Conservation (phyloP, 1,140 invertebrate species). For the Heliconius himera region DNA sequence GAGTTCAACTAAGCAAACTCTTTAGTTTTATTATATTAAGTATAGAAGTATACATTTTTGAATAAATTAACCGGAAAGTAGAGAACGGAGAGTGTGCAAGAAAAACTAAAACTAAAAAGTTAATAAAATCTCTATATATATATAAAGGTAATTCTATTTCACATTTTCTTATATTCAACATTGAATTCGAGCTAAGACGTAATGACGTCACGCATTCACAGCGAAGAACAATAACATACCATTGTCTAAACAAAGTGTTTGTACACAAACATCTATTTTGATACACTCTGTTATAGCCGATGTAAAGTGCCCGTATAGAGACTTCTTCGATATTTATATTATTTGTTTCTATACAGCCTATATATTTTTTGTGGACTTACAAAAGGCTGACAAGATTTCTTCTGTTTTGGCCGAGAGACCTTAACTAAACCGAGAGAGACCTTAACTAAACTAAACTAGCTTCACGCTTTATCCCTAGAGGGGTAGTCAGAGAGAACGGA, state of each 20-base stretch:
- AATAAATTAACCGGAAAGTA: too few species aligned
- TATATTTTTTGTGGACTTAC: neutral
- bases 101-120: too few species aligned
- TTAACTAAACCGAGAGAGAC: too few species aligned
- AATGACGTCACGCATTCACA: constrained; percentile 1
- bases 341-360: constrained; percentile 17
- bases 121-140: too few species aligned
- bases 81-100: too few species aligned
- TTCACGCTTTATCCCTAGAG: too few species aligned
- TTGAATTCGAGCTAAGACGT: neutral
- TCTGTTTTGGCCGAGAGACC: too few species aligned
- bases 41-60: too few species aligned
- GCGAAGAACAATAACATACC: neutral
- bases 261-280: constrained; percentile 19
- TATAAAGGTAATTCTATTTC: neutral
- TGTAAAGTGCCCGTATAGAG: neutral
- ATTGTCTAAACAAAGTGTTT: constrained; percentile 40
- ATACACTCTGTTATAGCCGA: neutral
- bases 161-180: neutral
- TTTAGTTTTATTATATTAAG: too few species aligned
- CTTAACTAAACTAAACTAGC: too few species aligned
- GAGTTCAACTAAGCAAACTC: too few species aligned
- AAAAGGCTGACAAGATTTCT: neutral
- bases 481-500: too few species aligned
- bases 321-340: neutral